Percentiles rank a stretch among this genome's conserved stretches.
phyloP scores from a whole-genome alignment of 2,888 invertebrate genomes.

The Caenorhabditis sinica region DNA sequence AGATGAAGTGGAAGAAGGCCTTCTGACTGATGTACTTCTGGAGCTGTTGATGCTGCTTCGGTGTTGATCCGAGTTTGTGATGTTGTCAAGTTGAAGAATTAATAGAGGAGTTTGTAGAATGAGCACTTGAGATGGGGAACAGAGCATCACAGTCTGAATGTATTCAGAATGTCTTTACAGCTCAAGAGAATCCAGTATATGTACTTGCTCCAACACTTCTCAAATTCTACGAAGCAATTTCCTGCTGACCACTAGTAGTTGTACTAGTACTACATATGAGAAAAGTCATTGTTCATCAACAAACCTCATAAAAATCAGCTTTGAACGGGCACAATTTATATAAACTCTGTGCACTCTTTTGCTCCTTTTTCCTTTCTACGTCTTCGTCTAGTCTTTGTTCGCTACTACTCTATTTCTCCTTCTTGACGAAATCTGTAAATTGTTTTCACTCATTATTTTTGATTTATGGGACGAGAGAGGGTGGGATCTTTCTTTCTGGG shows the following conservation, averaged over 20 bases:
- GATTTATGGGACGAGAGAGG: slow-evolving; percentile 25
- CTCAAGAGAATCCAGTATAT: slow-evolving; percentile 1
- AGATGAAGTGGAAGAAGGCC: slow-evolving; percentile 2
- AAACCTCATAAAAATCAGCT: slow-evolving; percentile 60
- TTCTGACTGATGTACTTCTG: slow-evolving; percentile 22
- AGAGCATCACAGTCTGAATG: slow-evolving; percentile 59
- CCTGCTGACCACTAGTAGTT: background rate
- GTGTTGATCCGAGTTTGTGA: slow-evolving; percentile 28
- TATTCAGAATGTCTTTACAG: no score
- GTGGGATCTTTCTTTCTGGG: background rate
- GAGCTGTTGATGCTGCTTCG: slow-evolving; percentile 12
- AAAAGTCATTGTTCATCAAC: slow-evolving; percentile 32
- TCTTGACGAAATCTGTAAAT: slow-evolving; percentile 53
- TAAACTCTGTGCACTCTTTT: slow-evolving; percentile 35
- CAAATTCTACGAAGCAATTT: background rate
- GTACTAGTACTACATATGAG: slow-evolving; percentile 3
- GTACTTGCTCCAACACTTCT: background rate
- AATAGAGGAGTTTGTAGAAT: slow-evolving; percentile 14
- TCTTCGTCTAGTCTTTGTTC: slow-evolving; percentile 21
- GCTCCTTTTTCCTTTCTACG: slow-evolving; percentile 16
- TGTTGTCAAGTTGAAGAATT: slow-evolving; percentile 14
- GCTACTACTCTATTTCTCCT: slow-evolving; percentile 17
- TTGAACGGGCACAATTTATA: slow-evolving; percentile 42
- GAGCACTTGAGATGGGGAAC: slow-evolving; percentile 46
- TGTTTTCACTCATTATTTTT: slow-evolving; percentile 36